Evolutionary conservation across 1,140 invertebrate species (phyloP), one percentile per base, ranked within the genome.

Genomic region (Atta texana): DNA sequence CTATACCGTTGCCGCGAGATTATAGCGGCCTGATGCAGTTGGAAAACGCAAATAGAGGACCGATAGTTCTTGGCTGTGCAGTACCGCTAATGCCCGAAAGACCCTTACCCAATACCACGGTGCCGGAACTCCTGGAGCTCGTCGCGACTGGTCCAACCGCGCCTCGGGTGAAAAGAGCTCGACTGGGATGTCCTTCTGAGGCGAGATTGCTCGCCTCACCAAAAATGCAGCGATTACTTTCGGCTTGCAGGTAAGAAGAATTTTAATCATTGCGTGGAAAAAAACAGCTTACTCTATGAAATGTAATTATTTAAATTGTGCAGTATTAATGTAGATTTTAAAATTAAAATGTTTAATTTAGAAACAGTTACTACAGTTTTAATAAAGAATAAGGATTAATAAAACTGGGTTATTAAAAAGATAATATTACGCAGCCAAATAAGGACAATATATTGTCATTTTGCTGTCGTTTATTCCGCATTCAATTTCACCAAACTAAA

Each of bases 221-320:
- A 4, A 95, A 95, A 88, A 95, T 95, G 94, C 94, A 95, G 68
- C 91, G 94, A 85, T 81, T 95, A 68, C 90, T 95, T n/a, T 94
- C 93, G 10, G 94, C 94, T n/a, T 95, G 94, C 94, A 94, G 94
- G 94, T 95, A 92, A 82, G 57, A 31, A 49, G 57, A 31, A 49
- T 16, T n/a, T 24, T 34, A 7, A 44, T 31, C 34, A 39, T 1
- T 34, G 14, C 14, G n/a, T 59, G 18, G 6, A 49, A n/a, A 28
- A 57, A n/a, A 8, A 16, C 16, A 12, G 10, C 49, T 10, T 28
- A 10, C 24, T 18, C 16, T 16, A 16, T 14, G 12, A 6, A 1
- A 85, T 21, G 31, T 77, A 74, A 59, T 59, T 57, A 24, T 39
- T 57, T 75, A 57, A 57, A 21, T 4, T 39, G 6, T 34, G 24